Conservation (phyloP, 2,113 vertebrate species). For the Gopherus flavomarginatus region DNA sequence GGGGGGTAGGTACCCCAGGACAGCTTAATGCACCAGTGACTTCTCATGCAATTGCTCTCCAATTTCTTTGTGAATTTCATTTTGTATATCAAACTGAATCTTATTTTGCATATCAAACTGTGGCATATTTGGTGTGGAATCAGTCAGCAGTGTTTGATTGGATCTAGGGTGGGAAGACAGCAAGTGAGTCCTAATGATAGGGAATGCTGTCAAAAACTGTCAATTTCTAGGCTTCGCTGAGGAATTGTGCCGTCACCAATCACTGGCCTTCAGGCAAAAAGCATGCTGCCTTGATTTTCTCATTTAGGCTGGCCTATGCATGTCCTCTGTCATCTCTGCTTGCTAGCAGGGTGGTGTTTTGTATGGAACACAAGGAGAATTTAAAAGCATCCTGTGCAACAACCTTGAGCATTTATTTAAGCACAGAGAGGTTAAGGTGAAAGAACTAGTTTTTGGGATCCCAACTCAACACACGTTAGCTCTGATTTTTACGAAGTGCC, state of each 20-base stretch:
- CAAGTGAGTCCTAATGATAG: background rate
- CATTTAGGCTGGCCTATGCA: background rate
- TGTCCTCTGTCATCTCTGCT: background rate
- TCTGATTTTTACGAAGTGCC: background rate
- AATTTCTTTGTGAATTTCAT: background rate
- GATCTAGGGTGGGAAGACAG: background rate
- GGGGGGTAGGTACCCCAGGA: background rate
- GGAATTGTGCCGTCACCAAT: background rate
- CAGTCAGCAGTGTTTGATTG: background rate
- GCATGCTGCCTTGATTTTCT: background rate
- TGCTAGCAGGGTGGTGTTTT: background rate
- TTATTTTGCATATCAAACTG: background rate
- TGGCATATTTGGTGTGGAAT: background rate
- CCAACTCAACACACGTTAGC: background rate
- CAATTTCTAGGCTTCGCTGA: background rate
- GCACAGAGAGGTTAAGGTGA: background rate
- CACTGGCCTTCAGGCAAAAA: background rate
- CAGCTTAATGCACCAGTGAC: background rate
- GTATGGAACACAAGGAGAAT: background rate
- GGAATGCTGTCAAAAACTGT: background rate
- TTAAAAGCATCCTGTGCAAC: background rate
- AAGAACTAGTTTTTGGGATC: background rate
- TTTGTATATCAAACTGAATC: background rate
- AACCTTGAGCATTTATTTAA: background rate
- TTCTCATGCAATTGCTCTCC: background rate